A percentile compares a stretch with the other conserved stretches of the same genome.
Conservation (phyloP, 2,888 invertebrate genomes). For the Strigamia transsilvanica region DNA sequence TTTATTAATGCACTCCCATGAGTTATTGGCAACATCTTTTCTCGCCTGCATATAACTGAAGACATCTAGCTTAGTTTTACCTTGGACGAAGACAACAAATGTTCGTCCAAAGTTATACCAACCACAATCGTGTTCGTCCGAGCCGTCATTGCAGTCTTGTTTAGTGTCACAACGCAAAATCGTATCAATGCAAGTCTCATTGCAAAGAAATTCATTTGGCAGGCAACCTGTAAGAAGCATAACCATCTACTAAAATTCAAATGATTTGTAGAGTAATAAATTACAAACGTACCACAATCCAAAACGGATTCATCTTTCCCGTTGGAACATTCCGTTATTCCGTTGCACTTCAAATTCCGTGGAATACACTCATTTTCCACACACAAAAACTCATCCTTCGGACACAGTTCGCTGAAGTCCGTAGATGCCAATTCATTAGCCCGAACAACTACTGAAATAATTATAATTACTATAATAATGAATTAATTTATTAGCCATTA, state of each 20-base stretch:
- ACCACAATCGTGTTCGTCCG: constrained; percentile 66
- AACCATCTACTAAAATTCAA: too few species aligned
- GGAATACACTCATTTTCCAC: constrained; percentile 57
- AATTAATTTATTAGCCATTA: too few species aligned
- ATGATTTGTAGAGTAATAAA: too few species aligned
- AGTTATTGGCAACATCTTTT: too few species aligned
- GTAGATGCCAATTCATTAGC: too few species aligned
- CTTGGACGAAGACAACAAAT: too few species aligned
- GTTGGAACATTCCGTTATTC: constrained; percentile 57
- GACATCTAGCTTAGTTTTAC: neutral
- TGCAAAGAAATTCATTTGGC: constrained; percentile 66
- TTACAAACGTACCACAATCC: constrained; percentile 54
- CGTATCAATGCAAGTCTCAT: constrained; percentile 65
- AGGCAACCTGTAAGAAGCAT: constrained; percentile 63
- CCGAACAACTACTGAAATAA: too few species aligned
- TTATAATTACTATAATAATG: too few species aligned
- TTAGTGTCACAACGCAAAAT: constrained; percentile 65
- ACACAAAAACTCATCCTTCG: constrained; percentile 34
- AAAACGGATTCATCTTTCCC: constrained; percentile 54
- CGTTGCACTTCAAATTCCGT: constrained; percentile 58
- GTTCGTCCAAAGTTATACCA: constrained; percentile 59
- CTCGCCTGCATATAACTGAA: too few species aligned
- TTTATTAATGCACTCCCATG: too few species aligned
- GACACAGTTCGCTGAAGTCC: too few species aligned
- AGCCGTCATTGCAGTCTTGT: constrained; percentile 64